phyloP scores from a whole-genome alignment of 1,140 invertebrate genomes.

The Cotesia typhae region DNA sequence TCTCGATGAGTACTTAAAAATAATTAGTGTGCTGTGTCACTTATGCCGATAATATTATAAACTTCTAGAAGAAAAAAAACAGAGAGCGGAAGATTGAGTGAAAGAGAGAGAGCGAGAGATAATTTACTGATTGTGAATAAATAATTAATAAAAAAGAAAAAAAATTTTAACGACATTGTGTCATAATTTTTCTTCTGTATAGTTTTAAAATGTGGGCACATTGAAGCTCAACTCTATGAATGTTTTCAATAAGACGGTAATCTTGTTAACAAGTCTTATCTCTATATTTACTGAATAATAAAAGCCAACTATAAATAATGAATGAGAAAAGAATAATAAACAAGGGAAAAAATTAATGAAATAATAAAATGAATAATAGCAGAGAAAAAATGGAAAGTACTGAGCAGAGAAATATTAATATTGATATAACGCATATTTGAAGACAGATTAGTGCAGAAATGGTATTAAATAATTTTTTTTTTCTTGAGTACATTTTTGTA shows the following conservation, averaged over 20 bases:
- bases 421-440: conserved; percentile 13
- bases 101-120: conserved; percentile 12
- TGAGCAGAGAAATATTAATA: conserved; percentile 10
- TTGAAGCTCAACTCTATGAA: neutral
- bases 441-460: conserved; percentile 20
- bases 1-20: conserved; percentile 23
- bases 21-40: conserved; percentile 10
- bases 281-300: neutral
- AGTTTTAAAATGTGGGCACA: conserved; percentile 11
- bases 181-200: conserved; percentile 18
- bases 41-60: conserved; percentile 1
- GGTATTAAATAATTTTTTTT: conserved; percentile 5
- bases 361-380: conserved; percentile 34
- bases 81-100: conserved; percentile 13
- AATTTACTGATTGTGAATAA: neutral
- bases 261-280: neutral
- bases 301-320: conserved; percentile 26
- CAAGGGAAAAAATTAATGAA: neutral
- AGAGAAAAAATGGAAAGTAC: conserved; percentile 22
- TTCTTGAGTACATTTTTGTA: conserved; percentile 1
- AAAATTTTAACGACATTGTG: neutral
- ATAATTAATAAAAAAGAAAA: neutral
- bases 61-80: conserved; percentile 3
- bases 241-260: conserved; percentile 9
- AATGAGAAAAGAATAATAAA: conserved; percentile 32